These are phyloP conservation scores for Mionectes macconnelli DNA, from an alignment of 2,113 vertebrate genomes.

Conservation along the genomic window DNA sequence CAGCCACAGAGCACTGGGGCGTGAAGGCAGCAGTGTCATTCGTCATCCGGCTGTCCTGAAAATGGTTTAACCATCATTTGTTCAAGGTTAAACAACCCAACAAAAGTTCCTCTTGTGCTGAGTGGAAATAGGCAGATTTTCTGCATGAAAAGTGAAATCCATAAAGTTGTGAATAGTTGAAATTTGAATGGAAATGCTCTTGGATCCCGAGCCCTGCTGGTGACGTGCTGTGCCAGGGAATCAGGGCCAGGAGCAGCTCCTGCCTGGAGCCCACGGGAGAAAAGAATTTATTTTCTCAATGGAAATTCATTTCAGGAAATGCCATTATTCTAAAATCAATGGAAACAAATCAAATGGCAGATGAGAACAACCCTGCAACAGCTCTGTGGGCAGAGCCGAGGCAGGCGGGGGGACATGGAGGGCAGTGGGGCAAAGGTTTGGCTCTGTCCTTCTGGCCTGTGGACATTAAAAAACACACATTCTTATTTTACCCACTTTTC, in stretches of 20 bases:
- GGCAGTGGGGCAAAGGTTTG: not conserved
- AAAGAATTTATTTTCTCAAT: constrained; percentile 1
- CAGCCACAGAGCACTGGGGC: not conserved
- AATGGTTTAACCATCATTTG: not conserved
- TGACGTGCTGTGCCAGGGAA: not conserved
- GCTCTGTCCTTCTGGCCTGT: not conserved
- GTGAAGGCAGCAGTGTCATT: not conserved
- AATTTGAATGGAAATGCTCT: not conserved
- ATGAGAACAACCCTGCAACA: not conserved
- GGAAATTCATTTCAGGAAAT: not conserved
- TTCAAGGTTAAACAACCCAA: constrained; percentile 21
- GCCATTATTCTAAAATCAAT: not conserved
- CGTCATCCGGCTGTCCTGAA: not conserved
- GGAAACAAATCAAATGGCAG: not conserved
- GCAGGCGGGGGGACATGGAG: no score
- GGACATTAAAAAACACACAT: fast-evolving
- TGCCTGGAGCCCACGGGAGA: not conserved
- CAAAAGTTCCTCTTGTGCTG: constrained; percentile 6
- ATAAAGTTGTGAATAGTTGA: not conserved
- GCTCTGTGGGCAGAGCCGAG: not conserved
- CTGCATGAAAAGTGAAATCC: constrained; percentile 11
- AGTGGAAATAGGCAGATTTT: constrained; percentile 41
- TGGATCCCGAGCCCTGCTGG: not conserved
- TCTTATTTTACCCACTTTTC: no score
- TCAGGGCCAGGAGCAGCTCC: not conserved